These are phyloP conservation scores for Psix sp. DNA, from an alignment of 1,140 invertebrate species.

Conservation along the genomic window DNA sequence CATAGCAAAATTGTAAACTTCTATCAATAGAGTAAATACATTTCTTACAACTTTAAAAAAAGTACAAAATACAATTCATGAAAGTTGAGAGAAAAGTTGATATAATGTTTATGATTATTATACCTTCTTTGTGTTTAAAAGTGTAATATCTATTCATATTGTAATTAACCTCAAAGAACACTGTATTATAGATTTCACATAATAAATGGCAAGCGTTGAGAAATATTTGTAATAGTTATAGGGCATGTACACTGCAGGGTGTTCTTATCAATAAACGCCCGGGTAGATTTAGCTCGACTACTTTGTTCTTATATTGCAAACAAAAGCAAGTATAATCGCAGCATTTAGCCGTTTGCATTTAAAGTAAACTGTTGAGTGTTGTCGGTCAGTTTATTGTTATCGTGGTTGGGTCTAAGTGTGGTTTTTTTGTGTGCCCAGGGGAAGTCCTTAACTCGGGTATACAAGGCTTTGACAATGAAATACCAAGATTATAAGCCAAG, in stretches of 20 bases:
- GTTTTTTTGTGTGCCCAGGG: conserved; percentile 4
- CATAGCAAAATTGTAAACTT: too few species aligned
- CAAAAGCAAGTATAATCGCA: conserved; percentile 45
- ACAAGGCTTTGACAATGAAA: conserved; percentile 51
- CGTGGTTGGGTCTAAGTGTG: conserved; percentile 31
- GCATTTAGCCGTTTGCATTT: conserved; percentile 53
- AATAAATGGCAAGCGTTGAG: conserved; percentile 4
- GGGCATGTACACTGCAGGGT: conserved; percentile 7
- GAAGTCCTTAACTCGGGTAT: conserved; percentile 28
- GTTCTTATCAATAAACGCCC: conserved; percentile 38
- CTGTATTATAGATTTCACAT: neutral
- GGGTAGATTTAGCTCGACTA: conserved; percentile 33
- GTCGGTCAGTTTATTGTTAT: conserved; percentile 47
- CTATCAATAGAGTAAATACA: too few species aligned
- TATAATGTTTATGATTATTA: too few species aligned
- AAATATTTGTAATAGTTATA: conserved; percentile 17
- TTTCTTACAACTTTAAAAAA: too few species aligned
- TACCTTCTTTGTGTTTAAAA: too few species aligned
- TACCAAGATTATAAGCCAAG: conserved; percentile 53
- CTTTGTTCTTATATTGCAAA: conserved; percentile 48
- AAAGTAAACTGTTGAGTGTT: conserved; percentile 46
- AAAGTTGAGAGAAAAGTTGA: too few species aligned
- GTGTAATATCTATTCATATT: too few species aligned
- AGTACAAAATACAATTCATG: too few species aligned
- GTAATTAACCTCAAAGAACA: too few species aligned